phyloP scores from a whole-genome alignment of 2,888 invertebrate species.

The Epinotia brunnichana region DNA sequence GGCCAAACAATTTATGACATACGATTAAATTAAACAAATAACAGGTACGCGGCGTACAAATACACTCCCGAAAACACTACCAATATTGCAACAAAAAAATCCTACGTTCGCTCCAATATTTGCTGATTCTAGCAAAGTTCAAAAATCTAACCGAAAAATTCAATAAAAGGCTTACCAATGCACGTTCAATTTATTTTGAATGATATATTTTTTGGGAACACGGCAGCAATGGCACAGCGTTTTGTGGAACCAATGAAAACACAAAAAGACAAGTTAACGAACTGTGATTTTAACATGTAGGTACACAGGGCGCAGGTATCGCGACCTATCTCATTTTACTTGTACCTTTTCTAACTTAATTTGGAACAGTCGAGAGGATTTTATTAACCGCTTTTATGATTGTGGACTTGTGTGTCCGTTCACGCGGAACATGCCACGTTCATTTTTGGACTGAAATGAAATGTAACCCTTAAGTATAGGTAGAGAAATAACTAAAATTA shows the following conservation, averaged over 20 bases:
- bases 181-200: slow-evolving; percentile 10
- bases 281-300: slow-evolving; percentile 22
- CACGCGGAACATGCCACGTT: no score
- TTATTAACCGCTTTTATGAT: no score
- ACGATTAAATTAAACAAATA: no score
- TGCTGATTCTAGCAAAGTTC: slow-evolving; percentile 4
- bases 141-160: slow-evolving; percentile 26
- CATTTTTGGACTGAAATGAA: no score
- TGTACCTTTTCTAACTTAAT: neutral
- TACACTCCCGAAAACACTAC: neutral
- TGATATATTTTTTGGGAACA: slow-evolving; percentile 11
- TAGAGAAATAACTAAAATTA: no score
- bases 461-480: no score
- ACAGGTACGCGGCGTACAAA: no score
- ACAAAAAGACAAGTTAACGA: slow-evolving; percentile 39
- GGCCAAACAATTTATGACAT: no score
- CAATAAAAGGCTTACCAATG: neutral
- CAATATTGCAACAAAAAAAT: neutral
- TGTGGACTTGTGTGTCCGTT: no score
- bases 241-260: slow-evolving; percentile 24
- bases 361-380: no score
- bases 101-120: neutral
- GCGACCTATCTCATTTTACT: neutral
- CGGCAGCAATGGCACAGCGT: slow-evolving; percentile 9
- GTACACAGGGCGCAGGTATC: neutral